These are phyloP conservation scores for Pomacea canaliculata DNA, from an alignment of 2,888 invertebrate species.

Conservation along the genomic window DNA sequence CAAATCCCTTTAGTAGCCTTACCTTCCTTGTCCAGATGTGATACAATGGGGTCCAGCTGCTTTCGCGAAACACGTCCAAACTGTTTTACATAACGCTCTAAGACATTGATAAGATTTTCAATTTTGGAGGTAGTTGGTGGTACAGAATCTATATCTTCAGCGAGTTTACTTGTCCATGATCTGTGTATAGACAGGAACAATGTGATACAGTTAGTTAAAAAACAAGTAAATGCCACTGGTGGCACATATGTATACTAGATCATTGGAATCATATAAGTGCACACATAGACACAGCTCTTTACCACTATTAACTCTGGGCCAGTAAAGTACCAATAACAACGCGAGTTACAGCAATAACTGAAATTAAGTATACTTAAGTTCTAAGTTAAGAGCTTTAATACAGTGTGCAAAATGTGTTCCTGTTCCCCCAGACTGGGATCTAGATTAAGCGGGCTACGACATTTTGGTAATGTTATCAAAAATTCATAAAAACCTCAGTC, in stretches of 20 bases:
- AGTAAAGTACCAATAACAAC: too few relatives aligned
- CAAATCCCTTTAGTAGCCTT: too few relatives aligned
- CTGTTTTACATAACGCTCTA: slow-evolving; percentile 18
- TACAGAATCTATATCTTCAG: not conserved
- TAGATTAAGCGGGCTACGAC: too few relatives aligned
- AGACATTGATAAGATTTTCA: slow-evolving; percentile 3
- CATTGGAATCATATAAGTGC: not conserved
- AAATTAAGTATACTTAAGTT: too few relatives aligned
- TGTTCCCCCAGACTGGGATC: too few relatives aligned
- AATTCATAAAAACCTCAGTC: too few relatives aligned
- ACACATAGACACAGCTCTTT: not conserved
- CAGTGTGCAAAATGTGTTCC: too few relatives aligned
- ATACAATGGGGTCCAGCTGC: slow-evolving; percentile 19
- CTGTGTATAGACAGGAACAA: not conserved
- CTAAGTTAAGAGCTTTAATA: too few relatives aligned
- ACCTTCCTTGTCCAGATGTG: slow-evolving; percentile 21
- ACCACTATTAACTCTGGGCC: not conserved
- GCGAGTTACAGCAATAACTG: too few relatives aligned
- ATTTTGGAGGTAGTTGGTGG: slow-evolving; percentile 1
- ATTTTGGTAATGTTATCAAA: too few relatives aligned
- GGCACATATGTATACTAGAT: not conserved
- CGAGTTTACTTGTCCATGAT: slow-evolving; percentile 15
- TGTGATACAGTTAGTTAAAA: too few relatives aligned
- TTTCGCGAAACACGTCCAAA: slow-evolving; percentile 19
- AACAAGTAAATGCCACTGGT: too few relatives aligned